Evolutionary conservation across 2,888 invertebrate genomes (phyloP).

Genomic region (Drosophila rubida): DNA sequence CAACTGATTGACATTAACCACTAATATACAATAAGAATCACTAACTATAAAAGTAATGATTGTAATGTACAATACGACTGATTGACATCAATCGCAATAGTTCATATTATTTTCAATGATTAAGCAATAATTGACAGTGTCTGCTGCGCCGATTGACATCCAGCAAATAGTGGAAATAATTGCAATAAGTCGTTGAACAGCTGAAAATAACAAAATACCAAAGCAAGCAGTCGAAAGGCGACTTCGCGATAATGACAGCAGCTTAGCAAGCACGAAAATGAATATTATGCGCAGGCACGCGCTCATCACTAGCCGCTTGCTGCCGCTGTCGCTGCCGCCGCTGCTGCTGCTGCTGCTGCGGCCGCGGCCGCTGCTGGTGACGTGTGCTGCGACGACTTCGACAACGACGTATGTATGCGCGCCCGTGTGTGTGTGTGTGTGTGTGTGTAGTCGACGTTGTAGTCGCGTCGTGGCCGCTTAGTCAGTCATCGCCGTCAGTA

Average conservation of each 20-base stretch:
- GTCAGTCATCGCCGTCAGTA: conserved; percentile 71
- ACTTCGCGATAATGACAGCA: not conserved
- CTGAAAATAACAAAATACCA: too few species aligned
- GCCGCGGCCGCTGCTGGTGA: conserved; percentile 40
- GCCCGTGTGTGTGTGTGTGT: not conserved
- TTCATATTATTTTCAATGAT: too few species aligned
- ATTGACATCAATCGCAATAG: too few species aligned
- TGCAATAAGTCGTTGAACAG: too few species aligned
- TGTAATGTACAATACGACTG: too few species aligned
- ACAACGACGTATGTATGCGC: conserved; percentile 32
- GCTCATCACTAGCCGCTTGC: conserved; percentile 33
- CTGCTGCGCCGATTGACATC: not conserved
- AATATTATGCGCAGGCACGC: conserved; percentile 30
- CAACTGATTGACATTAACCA: too few species aligned
- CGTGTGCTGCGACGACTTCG: conserved; percentile 55
- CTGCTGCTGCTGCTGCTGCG: conserved; percentile 1
- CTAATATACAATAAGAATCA: too few species aligned
- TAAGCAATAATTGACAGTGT: not conserved
- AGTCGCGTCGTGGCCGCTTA: conserved; percentile 64
- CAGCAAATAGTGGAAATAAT: too few species aligned
- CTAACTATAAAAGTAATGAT: too few species aligned
- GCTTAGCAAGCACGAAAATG: conserved; percentile 10
- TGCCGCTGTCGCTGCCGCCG: conserved; percentile 5
- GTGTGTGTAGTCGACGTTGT: conserved; percentile 34
- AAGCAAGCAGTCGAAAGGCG: not conserved